Base-by-base conservation (phyloP, 2,888 invertebrate genomes). In the Choristoneura rosaceana region DNA sequence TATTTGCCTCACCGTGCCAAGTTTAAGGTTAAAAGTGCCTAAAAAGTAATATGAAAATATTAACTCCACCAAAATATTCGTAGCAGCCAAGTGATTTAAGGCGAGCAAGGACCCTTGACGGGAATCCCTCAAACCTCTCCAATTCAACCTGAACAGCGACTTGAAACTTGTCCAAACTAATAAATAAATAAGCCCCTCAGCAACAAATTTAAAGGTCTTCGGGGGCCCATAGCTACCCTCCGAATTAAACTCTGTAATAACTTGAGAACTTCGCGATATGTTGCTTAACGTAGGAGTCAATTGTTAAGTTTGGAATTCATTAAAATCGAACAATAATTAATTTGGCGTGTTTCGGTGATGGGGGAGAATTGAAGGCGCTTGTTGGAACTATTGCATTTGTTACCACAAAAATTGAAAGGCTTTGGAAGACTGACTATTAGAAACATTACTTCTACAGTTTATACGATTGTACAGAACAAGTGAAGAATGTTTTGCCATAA, bases 161-260 rank as follows among this genome's bases (percentile, higher is more conserved):
- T 75, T 73, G 25, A 76, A 79, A 78, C 77, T 79, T 76, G 74
- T 71, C 74, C 75, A 78, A 81, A 80, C 83, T 81, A 82, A 83
- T 85, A 84, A 85, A 84, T 83, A 83, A 84, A 78, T 78, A 76
- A 77, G 79, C 79, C 79, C 78, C 78, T 78, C 79, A 80, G 79
- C 82, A 82, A 84, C 87, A 86, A 89, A 88, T 87, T 86, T 81
- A 78, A 82, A 81, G 86, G 79, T 86, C 89, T 84, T 80, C 71
- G 4, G 86, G 85, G 89, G 70, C 81, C 87, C 75, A 82, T 88
- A 85, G 84, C 81, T 81, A 80, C 86, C 87, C 86, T 86, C 86
- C 78, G 81, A 86, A 82, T 85, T 85, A 84, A 87, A 87, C 84
- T 86, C 71, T 14, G 71, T 75, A 75, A 77, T 89, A 87, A 88